Conservation (phyloP, 2,113 vertebrate genomes). For the Heterotilapia buettikoferi region DNA sequence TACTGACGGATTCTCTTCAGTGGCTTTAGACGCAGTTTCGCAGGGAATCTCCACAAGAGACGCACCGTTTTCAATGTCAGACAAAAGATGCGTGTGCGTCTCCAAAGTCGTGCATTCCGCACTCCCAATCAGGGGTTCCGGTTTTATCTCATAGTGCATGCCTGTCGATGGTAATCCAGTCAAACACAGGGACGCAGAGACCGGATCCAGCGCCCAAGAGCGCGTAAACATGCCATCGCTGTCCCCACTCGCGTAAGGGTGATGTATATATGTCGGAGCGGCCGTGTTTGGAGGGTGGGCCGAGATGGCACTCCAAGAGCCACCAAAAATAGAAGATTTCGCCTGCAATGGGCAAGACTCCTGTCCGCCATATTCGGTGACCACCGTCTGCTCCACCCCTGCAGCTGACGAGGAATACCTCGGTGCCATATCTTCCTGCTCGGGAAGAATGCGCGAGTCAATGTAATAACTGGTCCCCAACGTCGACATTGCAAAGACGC, state of each 20-base stretch:
- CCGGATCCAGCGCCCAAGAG: conserved; percentile 89
- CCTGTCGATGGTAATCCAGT: conserved; percentile 85
- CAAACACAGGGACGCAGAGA: conserved; percentile 89
- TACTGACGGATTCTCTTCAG: conserved; percentile 76
- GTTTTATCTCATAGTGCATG: conserved; percentile 93
- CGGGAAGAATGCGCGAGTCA: conserved; percentile 86
- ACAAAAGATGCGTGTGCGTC: conserved; percentile 87
- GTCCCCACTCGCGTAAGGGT: conserved; percentile 81
- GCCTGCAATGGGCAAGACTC: conserved; percentile 89
- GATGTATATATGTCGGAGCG: conserved; percentile 87
- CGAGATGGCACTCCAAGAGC: conserved; percentile 88
- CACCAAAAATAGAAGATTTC: conserved; percentile 88
- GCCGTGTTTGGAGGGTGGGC: conserved; percentile 76
- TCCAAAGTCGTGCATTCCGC: conserved; percentile 85
- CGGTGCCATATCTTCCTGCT: conserved; percentile 84
- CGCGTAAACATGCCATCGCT: conserved; percentile 92
- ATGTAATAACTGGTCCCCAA: conserved; percentile 90
- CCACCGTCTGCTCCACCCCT: conserved; percentile 78
- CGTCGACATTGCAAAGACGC: conserved; percentile 79
- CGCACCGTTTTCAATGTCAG: conserved; percentile 86
- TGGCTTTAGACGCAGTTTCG: conserved; percentile 80
- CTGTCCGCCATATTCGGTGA: conserved; percentile 87
- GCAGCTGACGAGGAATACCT: conserved; percentile 80
- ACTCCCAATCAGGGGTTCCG: conserved; percentile 86
- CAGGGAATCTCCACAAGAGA: conserved; percentile 81